These are phyloP conservation scores for Caenorhabditis sp. DNA, from an alignment of 2,888 invertebrate species.

Conservation along the genomic window DNA sequence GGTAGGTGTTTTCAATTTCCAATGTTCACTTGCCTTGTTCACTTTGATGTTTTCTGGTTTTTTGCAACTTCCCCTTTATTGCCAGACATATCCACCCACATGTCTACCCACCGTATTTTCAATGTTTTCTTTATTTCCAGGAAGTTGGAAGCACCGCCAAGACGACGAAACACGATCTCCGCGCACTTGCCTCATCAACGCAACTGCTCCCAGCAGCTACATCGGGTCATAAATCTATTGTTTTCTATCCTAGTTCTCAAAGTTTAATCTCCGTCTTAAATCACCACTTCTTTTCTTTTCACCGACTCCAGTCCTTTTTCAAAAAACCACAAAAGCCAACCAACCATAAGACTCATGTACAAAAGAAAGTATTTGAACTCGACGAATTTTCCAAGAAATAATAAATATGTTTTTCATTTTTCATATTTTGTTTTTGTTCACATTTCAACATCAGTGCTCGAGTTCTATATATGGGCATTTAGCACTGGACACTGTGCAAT, in stretches of 20 bases:
- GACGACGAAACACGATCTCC: slow-evolving; percentile 57
- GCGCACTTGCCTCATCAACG: slow-evolving; percentile 55
- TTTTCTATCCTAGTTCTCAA: slow-evolving; percentile 21
- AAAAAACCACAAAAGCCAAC: not conserved
- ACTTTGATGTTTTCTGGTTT: not conserved
- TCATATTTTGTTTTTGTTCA: no score
- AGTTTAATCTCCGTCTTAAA: slow-evolving; percentile 13
- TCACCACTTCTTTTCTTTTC: not conserved
- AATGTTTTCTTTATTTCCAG: slow-evolving; percentile 25
- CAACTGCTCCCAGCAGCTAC: slow-evolving; percentile 54
- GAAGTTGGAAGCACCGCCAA: slow-evolving; percentile 58
- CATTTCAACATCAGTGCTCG: no score
- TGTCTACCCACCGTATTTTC: no score
- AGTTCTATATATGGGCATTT: no score
- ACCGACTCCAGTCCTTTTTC: slow-evolving; percentile 4
- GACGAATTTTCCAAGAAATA: slow-evolving; percentile 8
- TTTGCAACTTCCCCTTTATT: not conserved
- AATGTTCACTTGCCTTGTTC: not conserved
- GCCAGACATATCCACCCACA: not conserved
- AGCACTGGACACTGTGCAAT: slow-evolving; percentile 32
- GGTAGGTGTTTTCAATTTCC: slow-evolving; percentile 26
- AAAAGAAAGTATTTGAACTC: not conserved
- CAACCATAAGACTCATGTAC: slow-evolving; percentile 5
- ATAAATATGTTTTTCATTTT: slow-evolving; percentile 2
- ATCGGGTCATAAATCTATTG: slow-evolving; percentile 46